These are phyloP conservation scores for Paramormyrops hopkinsi DNA, from an alignment of 2,797 vertebrate species.

Conservation along the genomic window DNA sequence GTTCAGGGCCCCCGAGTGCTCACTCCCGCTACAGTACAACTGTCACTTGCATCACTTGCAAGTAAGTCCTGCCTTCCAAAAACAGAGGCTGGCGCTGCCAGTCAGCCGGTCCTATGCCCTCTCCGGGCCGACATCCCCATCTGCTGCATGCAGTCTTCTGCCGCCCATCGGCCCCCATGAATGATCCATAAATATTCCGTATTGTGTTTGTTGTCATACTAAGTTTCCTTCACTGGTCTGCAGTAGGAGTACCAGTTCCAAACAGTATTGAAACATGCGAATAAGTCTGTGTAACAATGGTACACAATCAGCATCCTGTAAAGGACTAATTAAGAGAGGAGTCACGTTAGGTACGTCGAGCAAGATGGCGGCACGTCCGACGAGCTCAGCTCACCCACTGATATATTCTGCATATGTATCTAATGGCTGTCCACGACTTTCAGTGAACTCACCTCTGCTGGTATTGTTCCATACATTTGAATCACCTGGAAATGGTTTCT, in stretches of 20 bases:
- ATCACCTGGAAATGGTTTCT: not conserved
- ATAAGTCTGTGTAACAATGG: not conserved
- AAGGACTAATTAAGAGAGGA: not conserved
- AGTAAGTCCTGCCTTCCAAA: not conserved
- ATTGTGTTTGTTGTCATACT: not conserved
- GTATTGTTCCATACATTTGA: not conserved
- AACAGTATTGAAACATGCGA: too few relatives aligned
- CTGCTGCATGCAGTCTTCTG: not conserved
- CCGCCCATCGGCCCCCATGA: not conserved
- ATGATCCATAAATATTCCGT: not conserved
- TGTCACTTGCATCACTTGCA: not conserved
- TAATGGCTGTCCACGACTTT: not conserved
- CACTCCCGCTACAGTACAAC: not conserved
- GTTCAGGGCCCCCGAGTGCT: not conserved
- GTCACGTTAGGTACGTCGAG: not conserved
- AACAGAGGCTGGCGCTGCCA: not conserved
- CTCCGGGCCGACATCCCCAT: not conserved
- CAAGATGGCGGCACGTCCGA: not conserved
- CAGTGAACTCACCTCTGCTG: not conserved
- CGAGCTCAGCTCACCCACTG: not conserved
- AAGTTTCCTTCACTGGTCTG: not conserved
- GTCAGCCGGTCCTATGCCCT: not conserved
- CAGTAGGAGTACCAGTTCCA: not conserved
- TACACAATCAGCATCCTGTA: not conserved
- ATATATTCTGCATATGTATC: not conserved